Evolutionary conservation across 2,888 invertebrate species (phyloP).

Genomic region (Timema podura): DNA sequence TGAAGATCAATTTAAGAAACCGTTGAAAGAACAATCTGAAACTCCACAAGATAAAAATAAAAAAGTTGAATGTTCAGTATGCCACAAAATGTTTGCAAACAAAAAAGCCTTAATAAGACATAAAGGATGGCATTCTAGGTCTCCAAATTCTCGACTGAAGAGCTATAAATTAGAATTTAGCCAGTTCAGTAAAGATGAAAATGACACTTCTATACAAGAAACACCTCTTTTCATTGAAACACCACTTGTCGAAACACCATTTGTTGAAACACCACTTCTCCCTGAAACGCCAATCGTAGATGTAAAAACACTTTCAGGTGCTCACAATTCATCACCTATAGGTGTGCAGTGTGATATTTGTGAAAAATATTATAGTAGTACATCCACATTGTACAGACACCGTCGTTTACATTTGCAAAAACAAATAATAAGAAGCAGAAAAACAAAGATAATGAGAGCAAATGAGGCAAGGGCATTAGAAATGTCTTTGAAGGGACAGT

Average conservation of each 20-base stretch:
- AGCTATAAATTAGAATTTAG: not conserved
- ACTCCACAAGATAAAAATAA: not conserved
- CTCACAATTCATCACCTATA: conserved; percentile 28
- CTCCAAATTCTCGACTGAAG: not conserved
- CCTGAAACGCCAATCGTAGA: no score
- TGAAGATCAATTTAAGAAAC: conserved; percentile 24
- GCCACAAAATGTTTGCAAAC: conserved; percentile 45
- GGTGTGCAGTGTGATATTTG: conserved; percentile 40
- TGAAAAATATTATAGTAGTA: conserved; percentile 50
- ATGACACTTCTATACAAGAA: not conserved
- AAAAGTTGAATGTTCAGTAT: conserved; percentile 44
- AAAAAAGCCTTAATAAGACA: conserved; percentile 45
- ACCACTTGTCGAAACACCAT: not conserved
- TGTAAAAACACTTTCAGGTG: not conserved
- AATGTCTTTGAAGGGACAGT: no score
- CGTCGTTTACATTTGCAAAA: conserved; percentile 51
- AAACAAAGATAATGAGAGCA: no score
- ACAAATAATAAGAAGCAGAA: no score
- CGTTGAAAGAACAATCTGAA: conserved; percentile 22
- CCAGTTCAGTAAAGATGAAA: not conserved
- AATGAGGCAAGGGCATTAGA: no score
- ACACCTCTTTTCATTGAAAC: not conserved
- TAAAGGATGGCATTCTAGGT: conserved; percentile 40
- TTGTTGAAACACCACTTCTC: no score
- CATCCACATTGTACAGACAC: conserved; percentile 60